Conservation (phyloP, 1,140 invertebrate genomes). For the Doryteuthis pealeii region DNA sequence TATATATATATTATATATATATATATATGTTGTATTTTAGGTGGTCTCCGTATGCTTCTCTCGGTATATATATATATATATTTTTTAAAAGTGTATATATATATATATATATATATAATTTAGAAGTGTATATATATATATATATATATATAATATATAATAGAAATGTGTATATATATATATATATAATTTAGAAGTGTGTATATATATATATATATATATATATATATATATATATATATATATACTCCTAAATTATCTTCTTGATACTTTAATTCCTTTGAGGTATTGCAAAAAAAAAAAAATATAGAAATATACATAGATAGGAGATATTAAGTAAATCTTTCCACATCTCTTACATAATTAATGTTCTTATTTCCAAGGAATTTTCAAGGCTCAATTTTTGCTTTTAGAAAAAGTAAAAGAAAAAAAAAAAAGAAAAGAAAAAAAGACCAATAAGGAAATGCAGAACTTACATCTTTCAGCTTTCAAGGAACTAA, state of each 20-base stretch:
- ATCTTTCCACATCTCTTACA: too few relatives aligned
- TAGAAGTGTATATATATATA: not conserved
- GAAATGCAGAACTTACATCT: not conserved
- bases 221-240: constrained; percentile 4
- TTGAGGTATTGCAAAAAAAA: too few relatives aligned
- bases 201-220: not conserved
- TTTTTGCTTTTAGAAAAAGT: too few relatives aligned
- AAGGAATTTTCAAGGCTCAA: too few relatives aligned
- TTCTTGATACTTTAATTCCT: too few relatives aligned
- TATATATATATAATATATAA: constrained; percentile 2
- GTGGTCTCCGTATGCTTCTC: too few relatives aligned
- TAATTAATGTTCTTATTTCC: too few relatives aligned
- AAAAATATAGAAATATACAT: too few relatives aligned
- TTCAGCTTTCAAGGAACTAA: constrained; percentile 32
- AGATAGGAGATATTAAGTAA: too few relatives aligned
- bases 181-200: not conserved
- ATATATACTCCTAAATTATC: not conserved
- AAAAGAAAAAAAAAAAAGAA: too few relatives aligned
- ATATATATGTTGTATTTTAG: not conserved
- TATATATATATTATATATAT: not conserved
- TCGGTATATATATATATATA: too few relatives aligned
- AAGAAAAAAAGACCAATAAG: too few relatives aligned
- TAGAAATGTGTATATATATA: not conserved
- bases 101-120: not conserved
- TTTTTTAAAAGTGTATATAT: not conserved